Percentiles rank a stretch among this genome's conserved stretches.
phyloP scores from a whole-genome alignment of 2,888 invertebrate species.

The Aplocera efformata region DNA sequence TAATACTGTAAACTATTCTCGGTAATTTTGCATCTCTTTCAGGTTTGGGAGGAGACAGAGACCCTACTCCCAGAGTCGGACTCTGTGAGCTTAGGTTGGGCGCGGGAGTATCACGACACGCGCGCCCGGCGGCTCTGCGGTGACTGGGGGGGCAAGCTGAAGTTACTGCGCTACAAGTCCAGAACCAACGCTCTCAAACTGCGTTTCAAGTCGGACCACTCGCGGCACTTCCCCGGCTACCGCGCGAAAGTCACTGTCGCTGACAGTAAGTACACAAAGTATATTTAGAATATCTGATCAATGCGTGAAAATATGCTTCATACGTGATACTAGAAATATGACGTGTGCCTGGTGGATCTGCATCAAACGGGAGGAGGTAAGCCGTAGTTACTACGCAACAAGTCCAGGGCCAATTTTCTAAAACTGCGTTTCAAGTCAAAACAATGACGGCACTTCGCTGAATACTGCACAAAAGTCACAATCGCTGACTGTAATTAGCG shows the following conservation, averaged over 20 bases:
- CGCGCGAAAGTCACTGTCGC: conserved; percentile 86
- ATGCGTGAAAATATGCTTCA: too few relatives aligned
- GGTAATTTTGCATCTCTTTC: too few relatives aligned
- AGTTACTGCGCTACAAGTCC: conserved; percentile 84
- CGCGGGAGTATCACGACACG: conserved; percentile 44
- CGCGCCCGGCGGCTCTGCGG: conserved; percentile 83
- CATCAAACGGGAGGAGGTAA: too few relatives aligned
- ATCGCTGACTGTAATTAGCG: conserved; percentile 16
- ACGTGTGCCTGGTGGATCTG: background rate
- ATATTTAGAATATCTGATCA: too few relatives aligned
- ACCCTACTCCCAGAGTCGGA: conserved; percentile 60
- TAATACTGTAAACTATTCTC: too few relatives aligned
- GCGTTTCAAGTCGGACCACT: conserved; percentile 88
- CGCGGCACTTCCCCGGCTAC: conserved; percentile 87
- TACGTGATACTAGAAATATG: too few relatives aligned
- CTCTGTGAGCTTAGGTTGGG: conserved; percentile 64
- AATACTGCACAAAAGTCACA: background rate
- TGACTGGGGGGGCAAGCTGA: conserved; percentile 89
- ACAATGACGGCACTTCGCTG: too few relatives aligned
- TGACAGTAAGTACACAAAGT: conserved; percentile 80
- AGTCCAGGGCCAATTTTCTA: too few relatives aligned
- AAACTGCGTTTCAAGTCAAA: too few relatives aligned
- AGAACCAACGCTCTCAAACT: conserved; percentile 82
- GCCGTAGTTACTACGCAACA: background rate
- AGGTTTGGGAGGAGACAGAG: conserved; percentile 69